Evolutionary conservation across 2,888 invertebrate genomes (phyloP).

Genomic region (Chrysotoxum bicinctum): DNA sequence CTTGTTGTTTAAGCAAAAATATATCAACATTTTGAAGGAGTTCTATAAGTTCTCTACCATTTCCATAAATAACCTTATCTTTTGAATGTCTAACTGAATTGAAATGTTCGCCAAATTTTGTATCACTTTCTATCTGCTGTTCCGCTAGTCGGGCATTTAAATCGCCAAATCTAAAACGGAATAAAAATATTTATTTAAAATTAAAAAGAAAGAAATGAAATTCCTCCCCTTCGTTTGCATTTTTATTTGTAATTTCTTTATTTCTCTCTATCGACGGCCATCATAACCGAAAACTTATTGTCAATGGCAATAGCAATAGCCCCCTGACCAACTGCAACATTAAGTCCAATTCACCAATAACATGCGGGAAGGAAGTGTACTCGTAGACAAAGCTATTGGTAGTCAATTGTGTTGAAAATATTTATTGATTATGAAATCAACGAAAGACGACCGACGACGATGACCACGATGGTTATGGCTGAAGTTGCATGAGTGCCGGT

Average conservation of each 20-base stretch:
- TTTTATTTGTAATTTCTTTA: background rate
- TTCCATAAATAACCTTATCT: too few species aligned
- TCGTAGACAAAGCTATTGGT: constrained; percentile 38
- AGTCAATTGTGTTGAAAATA: constrained; percentile 71
- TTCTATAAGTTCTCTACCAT: too few species aligned
- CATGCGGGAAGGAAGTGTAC: constrained; percentile 38
- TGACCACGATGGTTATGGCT: constrained; percentile 14
- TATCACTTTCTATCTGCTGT: too few species aligned
- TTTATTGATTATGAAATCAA: constrained; percentile 66
- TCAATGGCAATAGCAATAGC: constrained; percentile 27
- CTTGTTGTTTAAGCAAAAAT: too few species aligned
- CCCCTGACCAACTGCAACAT: constrained; percentile 1
- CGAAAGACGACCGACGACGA: constrained; percentile 11
- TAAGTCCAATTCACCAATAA: constrained; percentile 26
- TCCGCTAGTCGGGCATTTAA: too few species aligned
- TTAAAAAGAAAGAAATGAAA: background rate
- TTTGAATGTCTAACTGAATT: too few species aligned
- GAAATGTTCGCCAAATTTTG: too few species aligned
- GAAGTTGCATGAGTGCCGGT: constrained; percentile 74
- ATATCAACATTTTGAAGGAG: too few species aligned
- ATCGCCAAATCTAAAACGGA: too few species aligned
- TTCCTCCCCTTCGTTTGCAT: background rate
- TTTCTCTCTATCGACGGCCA: background rate
- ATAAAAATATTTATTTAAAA: too few species aligned
- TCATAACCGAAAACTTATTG: constrained; percentile 20